These are phyloP conservation scores for Capitella teleta DNA, from an alignment of 1,140 invertebrate species.

Conservation along the genomic window DNA sequence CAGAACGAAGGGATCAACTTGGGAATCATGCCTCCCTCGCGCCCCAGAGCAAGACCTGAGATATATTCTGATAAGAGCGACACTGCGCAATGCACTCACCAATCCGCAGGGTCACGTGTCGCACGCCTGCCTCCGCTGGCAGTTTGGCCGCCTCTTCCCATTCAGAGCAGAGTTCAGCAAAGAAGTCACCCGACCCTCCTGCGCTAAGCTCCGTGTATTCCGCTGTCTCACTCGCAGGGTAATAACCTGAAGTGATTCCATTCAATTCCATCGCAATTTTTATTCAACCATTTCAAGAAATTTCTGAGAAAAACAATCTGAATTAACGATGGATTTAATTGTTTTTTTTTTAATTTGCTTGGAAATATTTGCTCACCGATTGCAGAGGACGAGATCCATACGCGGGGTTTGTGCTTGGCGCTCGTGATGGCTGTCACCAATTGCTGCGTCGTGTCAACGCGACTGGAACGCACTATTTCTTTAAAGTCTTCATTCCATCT, in stretches of 20 bases:
- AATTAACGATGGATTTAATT: no score
- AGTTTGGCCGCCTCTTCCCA: constrained; percentile 74
- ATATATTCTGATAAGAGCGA: constrained; percentile 9
- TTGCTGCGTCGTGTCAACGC: constrained; percentile 64
- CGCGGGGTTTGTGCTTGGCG: constrained; percentile 55
- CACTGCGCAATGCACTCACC: constrained; percentile 34
- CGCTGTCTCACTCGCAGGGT: constrained; percentile 56
- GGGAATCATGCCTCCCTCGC: constrained; percentile 77
- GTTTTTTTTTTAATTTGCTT: not conserved
- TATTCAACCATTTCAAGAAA: no score
- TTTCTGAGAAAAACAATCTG: no score
- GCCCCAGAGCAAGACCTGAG: constrained; percentile 72
- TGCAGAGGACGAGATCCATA: constrained; percentile 79
- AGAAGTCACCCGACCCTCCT: constrained; percentile 66
- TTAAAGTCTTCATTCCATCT: constrained; percentile 70
- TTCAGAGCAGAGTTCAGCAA: constrained; percentile 65
- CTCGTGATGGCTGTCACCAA: constrained; percentile 59
- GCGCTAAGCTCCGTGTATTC: constrained; percentile 67
- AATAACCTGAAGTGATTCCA: constrained; percentile 64
- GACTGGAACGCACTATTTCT: constrained; percentile 71
- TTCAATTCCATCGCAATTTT: no score
- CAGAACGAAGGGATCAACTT: constrained; percentile 73
- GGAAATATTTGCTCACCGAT: constrained; percentile 51
- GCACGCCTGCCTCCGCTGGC: constrained; percentile 41
- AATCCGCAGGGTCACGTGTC: constrained; percentile 51